Percentiles rank a stretch among this genome's conserved stretches.
phyloP scores from a whole-genome alignment of 1,140 invertebrate species.

The Drosophila chauvacae region DNA sequence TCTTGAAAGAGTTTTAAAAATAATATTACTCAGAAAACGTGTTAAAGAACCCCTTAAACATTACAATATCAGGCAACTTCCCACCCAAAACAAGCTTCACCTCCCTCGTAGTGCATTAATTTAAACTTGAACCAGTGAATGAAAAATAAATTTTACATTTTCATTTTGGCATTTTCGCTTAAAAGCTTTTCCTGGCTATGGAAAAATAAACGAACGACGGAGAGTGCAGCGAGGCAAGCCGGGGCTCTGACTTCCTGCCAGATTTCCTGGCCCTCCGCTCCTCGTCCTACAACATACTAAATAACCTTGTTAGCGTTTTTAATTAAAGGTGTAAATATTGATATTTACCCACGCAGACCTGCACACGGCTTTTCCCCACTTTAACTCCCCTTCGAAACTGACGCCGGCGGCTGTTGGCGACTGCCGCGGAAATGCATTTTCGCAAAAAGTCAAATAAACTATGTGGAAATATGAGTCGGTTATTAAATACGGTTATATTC shows the following conservation, averaged over 20 bases:
- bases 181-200: constrained; percentile 67
- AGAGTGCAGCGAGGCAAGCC: constrained; percentile 18
- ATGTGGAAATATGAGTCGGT: constrained; percentile 69
- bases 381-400: neutral
- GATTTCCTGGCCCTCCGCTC: constrained; percentile 38
- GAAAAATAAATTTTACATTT: constrained; percentile 63
- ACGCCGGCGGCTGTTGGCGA: constrained; percentile 35
- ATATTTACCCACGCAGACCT: constrained; percentile 72
- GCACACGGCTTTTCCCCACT: constrained; percentile 9
- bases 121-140: constrained; percentile 29
- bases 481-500: constrained; percentile 53
- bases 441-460: constrained; percentile 75
- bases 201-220: constrained; percentile 21
- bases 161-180: constrained; percentile 71
- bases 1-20: neutral
- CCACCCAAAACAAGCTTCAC: neutral
- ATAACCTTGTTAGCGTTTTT: constrained; percentile 84
- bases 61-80: neutral
- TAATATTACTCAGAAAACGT: neutral
- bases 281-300: constrained; percentile 55
- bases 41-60: neutral
- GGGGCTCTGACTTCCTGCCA: constrained; percentile 67
- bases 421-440: constrained; percentile 75
- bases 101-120: constrained; percentile 20
- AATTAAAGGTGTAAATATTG: constrained; percentile 84